A percentile compares a stretch with the other conserved stretches of the same genome.
These are phyloP conservation scores for Bettongia penicillata DNA, from an alignment of 2,113 vertebrate genomes.

Conservation along the genomic window DNA sequence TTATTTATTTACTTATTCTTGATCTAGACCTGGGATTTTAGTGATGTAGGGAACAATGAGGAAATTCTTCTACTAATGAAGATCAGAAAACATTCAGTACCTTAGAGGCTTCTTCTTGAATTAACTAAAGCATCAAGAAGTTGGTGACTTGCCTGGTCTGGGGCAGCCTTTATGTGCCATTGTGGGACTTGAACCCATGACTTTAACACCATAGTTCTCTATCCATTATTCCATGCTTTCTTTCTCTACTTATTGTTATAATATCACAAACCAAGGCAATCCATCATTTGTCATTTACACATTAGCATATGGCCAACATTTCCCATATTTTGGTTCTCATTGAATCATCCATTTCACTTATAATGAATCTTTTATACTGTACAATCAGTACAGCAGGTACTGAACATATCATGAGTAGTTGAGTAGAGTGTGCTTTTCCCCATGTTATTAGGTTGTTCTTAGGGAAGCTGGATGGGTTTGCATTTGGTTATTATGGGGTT, in stretches of 20 bases:
- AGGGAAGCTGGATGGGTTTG: constrained; percentile 45
- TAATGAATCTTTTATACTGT: not conserved
- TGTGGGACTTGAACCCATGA: not conserved
- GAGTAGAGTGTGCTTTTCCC: constrained; percentile 24
- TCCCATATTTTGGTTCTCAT: not conserved
- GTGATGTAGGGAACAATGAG: not conserved
- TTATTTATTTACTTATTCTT: not conserved
- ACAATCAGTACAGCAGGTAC: not conserved
- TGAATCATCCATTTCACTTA: not conserved
- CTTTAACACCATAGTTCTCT: not conserved
- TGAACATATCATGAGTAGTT: constrained; percentile 16
- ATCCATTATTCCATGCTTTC: not conserved
- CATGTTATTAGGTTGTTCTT: constrained; percentile 44
- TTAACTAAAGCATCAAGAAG: not conserved
- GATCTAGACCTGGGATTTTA: not conserved
- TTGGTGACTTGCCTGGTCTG: not conserved
- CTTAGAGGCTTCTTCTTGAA: not conserved
- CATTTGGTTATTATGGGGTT: constrained; percentile 58
- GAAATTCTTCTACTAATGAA: not conserved
- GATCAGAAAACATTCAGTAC: not conserved
- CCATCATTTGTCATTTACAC: not conserved
- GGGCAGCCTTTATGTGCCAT: not conserved
- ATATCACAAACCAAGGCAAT: not conserved
- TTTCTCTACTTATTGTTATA: not conserved
- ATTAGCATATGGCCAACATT: not conserved